Evolutionary conservation across 2,113 vertebrate genomes (phyloP).

Genomic region (Lota lota): DNA sequence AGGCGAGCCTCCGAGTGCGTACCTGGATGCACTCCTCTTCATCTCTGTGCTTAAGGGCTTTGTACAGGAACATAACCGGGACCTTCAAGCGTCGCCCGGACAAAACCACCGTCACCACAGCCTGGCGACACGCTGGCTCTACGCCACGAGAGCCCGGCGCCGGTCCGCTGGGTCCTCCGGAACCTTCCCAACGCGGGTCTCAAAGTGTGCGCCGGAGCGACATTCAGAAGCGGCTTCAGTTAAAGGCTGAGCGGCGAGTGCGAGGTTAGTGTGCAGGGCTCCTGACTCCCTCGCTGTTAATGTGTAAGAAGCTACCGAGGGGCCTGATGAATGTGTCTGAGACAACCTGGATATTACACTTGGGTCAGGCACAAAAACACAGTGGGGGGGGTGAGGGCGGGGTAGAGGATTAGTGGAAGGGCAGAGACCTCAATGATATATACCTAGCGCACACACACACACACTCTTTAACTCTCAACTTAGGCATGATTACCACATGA

Average conservation of each 20-base stretch:
- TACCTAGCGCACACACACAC: constrained; percentile 40
- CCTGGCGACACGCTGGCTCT: constrained; percentile 12
- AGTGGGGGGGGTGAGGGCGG: constrained; percentile 33
- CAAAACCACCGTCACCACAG: constrained; percentile 56
- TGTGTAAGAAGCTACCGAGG: constrained; percentile 61
- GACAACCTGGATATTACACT: constrained; percentile 65
- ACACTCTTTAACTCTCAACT: constrained; percentile 18
- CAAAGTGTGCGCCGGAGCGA: constrained; percentile 46
- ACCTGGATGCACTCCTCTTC: constrained; percentile 72
- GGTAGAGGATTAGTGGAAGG: constrained; percentile 52
- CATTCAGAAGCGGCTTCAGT: constrained; percentile 41
- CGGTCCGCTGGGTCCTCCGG: not conserved
- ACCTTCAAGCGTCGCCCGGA: constrained; percentile 65
- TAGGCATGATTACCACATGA: no score
- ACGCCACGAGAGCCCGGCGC: no score
- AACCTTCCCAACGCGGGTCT: constrained; percentile 21
- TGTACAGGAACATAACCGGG: constrained; percentile 74
- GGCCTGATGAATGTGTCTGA: constrained; percentile 71
- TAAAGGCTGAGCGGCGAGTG: constrained; percentile 64
- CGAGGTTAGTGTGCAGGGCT: constrained; percentile 33
- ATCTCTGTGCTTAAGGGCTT: constrained; percentile 73
- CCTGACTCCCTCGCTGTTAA: constrained; percentile 57
- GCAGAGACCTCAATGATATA: constrained; percentile 66
- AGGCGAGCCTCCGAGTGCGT: constrained; percentile 26
- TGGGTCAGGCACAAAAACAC: constrained; percentile 41